phyloP scores from a whole-genome alignment of 2,797 vertebrate species.

The Sparidentex hasta region DNA sequence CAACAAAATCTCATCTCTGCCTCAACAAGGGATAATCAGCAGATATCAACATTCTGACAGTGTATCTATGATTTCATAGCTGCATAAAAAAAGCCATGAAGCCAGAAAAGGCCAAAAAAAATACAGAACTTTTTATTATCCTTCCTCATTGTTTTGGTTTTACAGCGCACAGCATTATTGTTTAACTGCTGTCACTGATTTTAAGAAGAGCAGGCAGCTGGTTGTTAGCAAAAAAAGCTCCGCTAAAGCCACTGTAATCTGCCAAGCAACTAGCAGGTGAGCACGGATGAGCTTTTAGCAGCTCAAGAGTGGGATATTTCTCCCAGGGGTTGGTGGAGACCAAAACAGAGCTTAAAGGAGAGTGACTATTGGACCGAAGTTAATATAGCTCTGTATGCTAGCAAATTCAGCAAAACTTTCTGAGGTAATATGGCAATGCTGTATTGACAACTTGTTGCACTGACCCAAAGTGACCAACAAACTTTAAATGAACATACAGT shows the following conservation, averaged over 20 bases:
- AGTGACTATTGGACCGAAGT: no score
- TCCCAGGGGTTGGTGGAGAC: no score
- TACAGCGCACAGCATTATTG: not conserved
- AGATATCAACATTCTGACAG: not conserved
- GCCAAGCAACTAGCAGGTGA: no score
- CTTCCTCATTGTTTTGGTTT: not conserved
- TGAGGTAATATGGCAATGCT: not conserved
- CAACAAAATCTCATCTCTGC: not conserved
- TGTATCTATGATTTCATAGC: not conserved
- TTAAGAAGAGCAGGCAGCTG: not conserved
- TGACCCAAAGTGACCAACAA: not conserved
- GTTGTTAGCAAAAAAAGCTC: not conserved
- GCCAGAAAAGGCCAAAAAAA: no score
- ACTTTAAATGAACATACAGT: not conserved
- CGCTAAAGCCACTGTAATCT: not conserved
- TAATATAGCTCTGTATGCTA: no score
- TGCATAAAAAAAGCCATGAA: slow-evolving; percentile 4
- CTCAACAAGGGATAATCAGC: not conserved
- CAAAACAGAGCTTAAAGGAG: no score
- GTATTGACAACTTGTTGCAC: not conserved
- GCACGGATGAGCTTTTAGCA: no score
- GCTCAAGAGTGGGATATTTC: no score
- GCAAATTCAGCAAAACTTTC: not conserved
- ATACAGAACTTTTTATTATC: no score
- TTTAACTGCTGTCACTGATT: not conserved